Evolutionary conservation across 2,797 vertebrate species (phyloP).

Genomic region (Naso thynnoides): DNA sequence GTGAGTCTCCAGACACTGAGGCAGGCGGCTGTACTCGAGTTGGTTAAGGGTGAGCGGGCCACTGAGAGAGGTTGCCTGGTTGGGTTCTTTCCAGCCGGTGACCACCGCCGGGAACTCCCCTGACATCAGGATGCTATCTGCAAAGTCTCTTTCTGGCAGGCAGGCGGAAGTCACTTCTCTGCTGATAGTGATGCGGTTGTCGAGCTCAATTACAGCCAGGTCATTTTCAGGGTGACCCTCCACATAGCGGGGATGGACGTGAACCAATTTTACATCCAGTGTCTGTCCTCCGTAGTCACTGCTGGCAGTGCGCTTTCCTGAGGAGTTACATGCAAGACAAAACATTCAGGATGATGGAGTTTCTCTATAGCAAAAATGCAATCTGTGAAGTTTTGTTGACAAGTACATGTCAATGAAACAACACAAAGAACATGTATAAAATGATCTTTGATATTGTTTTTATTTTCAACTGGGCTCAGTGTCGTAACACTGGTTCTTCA

Average conservation of each 20-base stretch:
- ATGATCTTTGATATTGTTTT: too few species aligned
- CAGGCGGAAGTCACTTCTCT: constrained; percentile 67
- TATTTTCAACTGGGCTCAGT: too few species aligned
- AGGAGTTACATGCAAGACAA: neutral
- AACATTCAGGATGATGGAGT: neutral
- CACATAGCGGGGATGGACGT: constrained; percentile 75
- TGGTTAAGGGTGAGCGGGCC: constrained; percentile 76
- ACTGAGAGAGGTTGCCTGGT: constrained; percentile 27
- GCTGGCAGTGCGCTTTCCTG: constrained; percentile 74
- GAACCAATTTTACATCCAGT: constrained; percentile 50
- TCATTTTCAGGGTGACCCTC: constrained; percentile 75
- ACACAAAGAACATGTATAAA: too few species aligned
- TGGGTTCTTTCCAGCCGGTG: constrained; percentile 78
- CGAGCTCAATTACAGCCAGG: constrained; percentile 83
- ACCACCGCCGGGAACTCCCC: constrained; percentile 63
- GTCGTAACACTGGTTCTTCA: too few species aligned
- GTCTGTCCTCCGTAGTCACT: constrained; percentile 59
- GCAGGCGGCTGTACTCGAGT: constrained; percentile 73
- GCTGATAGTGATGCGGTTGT: constrained; percentile 67
- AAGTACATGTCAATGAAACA: too few species aligned
- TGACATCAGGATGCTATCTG: constrained; percentile 77
- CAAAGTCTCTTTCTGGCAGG: constrained; percentile 84
- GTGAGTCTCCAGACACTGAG: constrained; percentile 71
- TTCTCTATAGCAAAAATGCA: neutral
- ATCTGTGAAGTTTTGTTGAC: too few species aligned